These are phyloP conservation scores for Drosophila vallismaia DNA, from an alignment of 2,888 invertebrate genomes.

Conservation along the genomic window DNA sequence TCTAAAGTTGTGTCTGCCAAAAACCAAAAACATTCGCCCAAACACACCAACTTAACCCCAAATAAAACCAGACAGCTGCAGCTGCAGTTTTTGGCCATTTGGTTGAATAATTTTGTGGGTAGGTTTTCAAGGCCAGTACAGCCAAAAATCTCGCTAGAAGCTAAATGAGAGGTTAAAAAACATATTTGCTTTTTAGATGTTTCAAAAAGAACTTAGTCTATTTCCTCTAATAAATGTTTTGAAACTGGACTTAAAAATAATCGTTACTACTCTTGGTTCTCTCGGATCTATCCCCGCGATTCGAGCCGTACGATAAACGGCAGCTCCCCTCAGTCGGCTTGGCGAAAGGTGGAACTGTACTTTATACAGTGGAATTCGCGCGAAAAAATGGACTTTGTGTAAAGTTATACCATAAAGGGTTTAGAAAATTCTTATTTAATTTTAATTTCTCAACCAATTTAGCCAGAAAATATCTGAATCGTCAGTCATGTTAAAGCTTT, in stretches of 20 bases:
- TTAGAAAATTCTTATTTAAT: neutral
- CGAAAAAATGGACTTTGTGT: too few species aligned
- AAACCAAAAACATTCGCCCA: conserved; percentile 19
- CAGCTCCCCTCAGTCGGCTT: too few species aligned
- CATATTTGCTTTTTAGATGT: too few species aligned
- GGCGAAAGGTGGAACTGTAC: too few species aligned
- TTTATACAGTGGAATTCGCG: too few species aligned
- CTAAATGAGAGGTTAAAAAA: neutral
- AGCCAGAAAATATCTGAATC: conserved; percentile 6
- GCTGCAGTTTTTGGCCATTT: conserved; percentile 54
- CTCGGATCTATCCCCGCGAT: too few species aligned
- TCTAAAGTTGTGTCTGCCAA: conserved; percentile 31
- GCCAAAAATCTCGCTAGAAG: conserved; percentile 4
- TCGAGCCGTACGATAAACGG: too few species aligned
- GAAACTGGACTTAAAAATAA: too few species aligned
- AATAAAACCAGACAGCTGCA: conserved; percentile 20
- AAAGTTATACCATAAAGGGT: too few species aligned
- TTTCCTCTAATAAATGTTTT: too few species aligned
- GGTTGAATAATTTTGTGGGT: conserved; percentile 38
- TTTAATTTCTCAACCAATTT: conserved; percentile 10
- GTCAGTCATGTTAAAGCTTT: neutral
- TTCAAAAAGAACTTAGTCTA: too few species aligned
- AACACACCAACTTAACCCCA: conserved; percentile 13
- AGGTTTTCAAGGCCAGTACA: conserved; percentile 9
- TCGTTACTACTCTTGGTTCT: too few species aligned